Conservation (phyloP, 2,113 vertebrate genomes). For the Saguinus midas region DNA sequence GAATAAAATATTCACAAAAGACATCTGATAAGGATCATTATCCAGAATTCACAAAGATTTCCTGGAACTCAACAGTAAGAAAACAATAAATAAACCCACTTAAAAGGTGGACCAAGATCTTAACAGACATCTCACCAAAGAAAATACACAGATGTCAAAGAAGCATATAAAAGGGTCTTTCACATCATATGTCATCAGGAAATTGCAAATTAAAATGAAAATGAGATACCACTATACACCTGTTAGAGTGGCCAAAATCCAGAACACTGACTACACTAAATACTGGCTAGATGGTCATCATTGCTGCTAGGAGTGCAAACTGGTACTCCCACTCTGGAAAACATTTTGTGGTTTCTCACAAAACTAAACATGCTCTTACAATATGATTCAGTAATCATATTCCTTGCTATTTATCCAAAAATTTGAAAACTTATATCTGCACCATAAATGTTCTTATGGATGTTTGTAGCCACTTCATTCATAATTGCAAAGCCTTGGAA, state of each 20-base stretch:
- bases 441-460: neutral
- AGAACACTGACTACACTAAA: neutral
- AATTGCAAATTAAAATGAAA: neutral
- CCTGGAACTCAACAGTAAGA: neutral
- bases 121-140: neutral
- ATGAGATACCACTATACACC: neutral
- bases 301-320: neutral
- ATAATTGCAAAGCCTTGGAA: neutral
- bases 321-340: neutral
- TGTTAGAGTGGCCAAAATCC: neutral
- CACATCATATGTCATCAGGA: neutral
- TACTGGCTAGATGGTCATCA: neutral
- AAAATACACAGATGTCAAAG: neutral
- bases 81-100: neutral
- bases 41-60: neutral
- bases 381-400: neutral
- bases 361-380: neutral
- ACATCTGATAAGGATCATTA: neutral
- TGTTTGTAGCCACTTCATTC: neutral
- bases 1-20: neutral
- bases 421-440: neutral
- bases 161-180: neutral
- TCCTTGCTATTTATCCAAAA: neutral
- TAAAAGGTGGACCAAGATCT: neutral
- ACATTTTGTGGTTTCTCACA: neutral